phyloP scores from a whole-genome alignment of 2,797 vertebrate genomes.

The Delichon dasypus region DNA sequence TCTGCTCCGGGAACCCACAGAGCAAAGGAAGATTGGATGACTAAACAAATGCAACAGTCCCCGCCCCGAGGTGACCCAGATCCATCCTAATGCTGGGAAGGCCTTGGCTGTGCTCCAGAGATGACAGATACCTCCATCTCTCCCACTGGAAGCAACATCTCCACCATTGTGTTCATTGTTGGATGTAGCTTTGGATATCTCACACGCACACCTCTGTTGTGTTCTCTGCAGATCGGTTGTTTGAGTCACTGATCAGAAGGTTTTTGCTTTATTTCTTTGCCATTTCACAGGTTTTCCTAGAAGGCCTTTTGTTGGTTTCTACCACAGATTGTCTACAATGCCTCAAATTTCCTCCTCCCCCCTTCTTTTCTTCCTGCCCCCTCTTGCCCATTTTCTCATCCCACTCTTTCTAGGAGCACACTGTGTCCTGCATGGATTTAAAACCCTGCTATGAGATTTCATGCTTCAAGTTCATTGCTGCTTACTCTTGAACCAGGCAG shows the following conservation, averaged over 20 bases:
- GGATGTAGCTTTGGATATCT: neutral
- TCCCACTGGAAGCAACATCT: neutral
- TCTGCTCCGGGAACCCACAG: neutral
- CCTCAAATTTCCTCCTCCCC: neutral
- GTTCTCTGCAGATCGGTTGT: neutral
- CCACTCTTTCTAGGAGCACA: neutral
- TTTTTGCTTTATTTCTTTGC: neutral
- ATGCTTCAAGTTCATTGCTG: neutral
- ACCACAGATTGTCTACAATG: neutral
- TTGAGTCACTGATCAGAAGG: neutral
- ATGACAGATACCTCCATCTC: neutral
- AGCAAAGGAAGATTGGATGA: neutral
- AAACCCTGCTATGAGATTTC: neutral
- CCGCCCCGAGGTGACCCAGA: neutral
- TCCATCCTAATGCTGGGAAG: neutral
- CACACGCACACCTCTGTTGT: neutral
- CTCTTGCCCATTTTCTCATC: neutral
- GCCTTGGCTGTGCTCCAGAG: neutral
- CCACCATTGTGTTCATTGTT: neutral
- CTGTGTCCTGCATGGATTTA: neutral
- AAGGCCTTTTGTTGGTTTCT: neutral
- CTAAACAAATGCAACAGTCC: neutral
- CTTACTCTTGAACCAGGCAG: neutral
- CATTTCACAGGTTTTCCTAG: neutral
- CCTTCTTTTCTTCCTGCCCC: accelerated